Base-by-base conservation (phyloP, 2,888 invertebrate species). In the Pandemis heparana region DNA sequence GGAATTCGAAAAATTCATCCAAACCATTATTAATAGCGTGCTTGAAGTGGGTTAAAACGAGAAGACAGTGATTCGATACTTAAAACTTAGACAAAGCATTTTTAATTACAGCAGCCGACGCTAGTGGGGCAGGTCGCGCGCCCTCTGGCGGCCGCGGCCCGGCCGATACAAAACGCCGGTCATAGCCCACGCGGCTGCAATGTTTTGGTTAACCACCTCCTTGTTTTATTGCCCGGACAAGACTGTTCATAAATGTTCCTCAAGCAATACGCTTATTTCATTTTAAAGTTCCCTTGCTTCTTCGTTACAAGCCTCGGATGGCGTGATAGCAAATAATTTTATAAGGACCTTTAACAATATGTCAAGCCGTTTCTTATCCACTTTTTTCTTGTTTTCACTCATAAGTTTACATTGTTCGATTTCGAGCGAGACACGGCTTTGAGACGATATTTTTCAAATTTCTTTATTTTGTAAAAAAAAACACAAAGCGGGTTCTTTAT, bases 301-400 rank as follows among this genome's bases (percentile, higher is more conserved):
- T 89, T 86, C 85, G 88, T 87, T 88, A 87, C 89, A 86, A 86
- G 86, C 77, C 81, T 80, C 81, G 89, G 87, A 88, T 93, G 90
- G 93, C 92, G 92, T 93, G 92, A 93, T 92, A 92, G 92, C 92
- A 92, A 94, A 92, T 93, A 93, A 94, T 92, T 92, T 93, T 91
- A 92, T 92, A 92, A 89, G 89, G 85, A 82, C 91, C 88, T 86
- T 92, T 90, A 91, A 89, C 92, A 93, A 94, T 93, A 94, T 94
- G 94, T 93, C 93, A 92, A 91, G 84, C 81, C 82, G 84, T 82
- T 87, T 86, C 84, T 83, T 83, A 82, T 84, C 82, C 81, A 82
- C 83, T 89, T 92, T 91, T 90, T 92, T 90, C 87, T 88, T 87
- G 86, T 90, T 88, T 91, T 89, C 89, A 89, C 87, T 89, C 90